These are phyloP conservation scores for Macrotrachela quadricornifera DNA, from an alignment of 1,140 invertebrate genomes.

Conservation along the genomic window DNA sequence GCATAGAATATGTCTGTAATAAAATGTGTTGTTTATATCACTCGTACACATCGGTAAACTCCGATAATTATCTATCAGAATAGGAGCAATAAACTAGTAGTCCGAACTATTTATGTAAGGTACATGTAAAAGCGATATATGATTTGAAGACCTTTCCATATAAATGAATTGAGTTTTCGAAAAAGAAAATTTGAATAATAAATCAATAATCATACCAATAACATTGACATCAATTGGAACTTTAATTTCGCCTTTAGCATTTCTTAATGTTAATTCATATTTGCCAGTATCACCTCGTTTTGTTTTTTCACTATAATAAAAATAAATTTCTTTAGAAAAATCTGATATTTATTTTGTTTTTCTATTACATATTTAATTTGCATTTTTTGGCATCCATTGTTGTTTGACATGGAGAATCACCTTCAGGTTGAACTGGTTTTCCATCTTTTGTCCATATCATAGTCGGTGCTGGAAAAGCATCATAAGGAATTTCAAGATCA, in stretches of 20 bases:
- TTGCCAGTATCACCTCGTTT: constrained; percentile 49
- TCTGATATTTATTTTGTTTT: too few relatives aligned
- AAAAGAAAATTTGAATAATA: too few relatives aligned
- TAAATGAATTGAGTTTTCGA: too few relatives aligned
- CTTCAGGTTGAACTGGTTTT: constrained; percentile 45
- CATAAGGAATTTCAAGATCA: constrained; percentile 56
- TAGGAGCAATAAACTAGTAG: too few relatives aligned
- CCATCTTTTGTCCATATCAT: constrained; percentile 42
- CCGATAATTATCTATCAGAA: too few relatives aligned
- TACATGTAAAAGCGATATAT: not conserved
- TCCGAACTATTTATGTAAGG: not conserved
- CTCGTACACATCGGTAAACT: too few relatives aligned
- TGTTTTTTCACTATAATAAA: constrained; percentile 44
- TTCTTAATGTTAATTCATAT: constrained; percentile 63
- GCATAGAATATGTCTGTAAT: too few relatives aligned
- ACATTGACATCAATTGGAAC: constrained; percentile 25
- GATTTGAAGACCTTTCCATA: too few relatives aligned
- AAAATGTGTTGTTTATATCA: too few relatives aligned
- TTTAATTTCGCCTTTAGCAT: constrained; percentile 62
- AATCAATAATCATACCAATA: constrained; percentile 26
- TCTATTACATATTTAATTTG: constrained; percentile 2
- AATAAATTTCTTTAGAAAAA: too few relatives aligned
- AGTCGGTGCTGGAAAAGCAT: constrained; percentile 30
- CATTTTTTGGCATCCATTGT: constrained; percentile 6
- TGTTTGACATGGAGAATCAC: constrained; percentile 18